phyloP scores from a whole-genome alignment of 2,888 invertebrate species.

The Carpatolechia fugitivella region DNA sequence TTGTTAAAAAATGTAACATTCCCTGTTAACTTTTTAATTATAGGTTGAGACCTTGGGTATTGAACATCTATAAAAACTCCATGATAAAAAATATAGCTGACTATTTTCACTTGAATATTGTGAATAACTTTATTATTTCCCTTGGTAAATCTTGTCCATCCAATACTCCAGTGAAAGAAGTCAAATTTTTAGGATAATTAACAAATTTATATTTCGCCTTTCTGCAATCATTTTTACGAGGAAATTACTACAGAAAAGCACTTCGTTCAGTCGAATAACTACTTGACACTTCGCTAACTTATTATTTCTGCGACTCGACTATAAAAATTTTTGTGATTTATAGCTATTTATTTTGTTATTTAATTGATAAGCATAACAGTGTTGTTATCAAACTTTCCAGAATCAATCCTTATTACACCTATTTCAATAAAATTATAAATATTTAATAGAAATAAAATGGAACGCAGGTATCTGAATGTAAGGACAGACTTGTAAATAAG shows the following conservation, averaged over 20 bases:
- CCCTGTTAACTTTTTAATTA: background rate
- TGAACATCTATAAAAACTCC: conserved; percentile 8
- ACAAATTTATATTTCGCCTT: conserved; percentile 52
- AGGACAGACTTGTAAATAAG: conserved; percentile 67
- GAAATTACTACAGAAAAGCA: conserved; percentile 63
- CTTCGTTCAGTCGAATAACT: conserved; percentile 37
- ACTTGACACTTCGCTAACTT: background rate
- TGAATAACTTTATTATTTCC: background rate
- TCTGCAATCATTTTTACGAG: conserved; percentile 73
- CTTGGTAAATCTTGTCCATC: too few species aligned
- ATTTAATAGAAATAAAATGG: conserved; percentile 2
- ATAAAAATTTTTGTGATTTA: conserved; percentile 53
- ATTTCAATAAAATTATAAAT: background rate
- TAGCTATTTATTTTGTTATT: conserved; percentile 68
- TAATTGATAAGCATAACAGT: conserved; percentile 46
- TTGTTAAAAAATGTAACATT: conserved; percentile 1
- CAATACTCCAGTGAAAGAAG: conserved; percentile 23
- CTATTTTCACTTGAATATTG: conserved; percentile 31
- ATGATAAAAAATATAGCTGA: conserved; percentile 39
- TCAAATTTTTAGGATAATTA: conserved; percentile 46
- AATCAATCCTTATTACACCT: background rate
- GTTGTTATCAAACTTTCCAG: conserved; percentile 6
- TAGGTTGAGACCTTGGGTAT: conserved; percentile 14
- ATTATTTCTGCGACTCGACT: conserved; percentile 31
- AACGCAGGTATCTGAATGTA: conserved; percentile 36